phyloP scores from a whole-genome alignment of 2,797 vertebrate genomes.

The Babyrousa celebensis region DNA sequence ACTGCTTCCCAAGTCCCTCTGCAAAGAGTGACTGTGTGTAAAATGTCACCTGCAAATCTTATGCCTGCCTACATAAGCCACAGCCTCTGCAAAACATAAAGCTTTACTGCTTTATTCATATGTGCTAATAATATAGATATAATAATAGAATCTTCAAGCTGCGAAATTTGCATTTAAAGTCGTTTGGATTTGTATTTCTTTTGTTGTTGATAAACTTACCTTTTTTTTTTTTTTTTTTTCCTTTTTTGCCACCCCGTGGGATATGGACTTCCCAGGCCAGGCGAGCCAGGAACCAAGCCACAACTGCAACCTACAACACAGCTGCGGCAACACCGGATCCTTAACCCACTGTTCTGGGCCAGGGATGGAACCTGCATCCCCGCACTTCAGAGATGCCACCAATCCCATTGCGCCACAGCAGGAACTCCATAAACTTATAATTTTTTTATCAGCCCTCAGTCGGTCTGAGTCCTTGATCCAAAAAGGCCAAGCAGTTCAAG shows the following conservation, averaged over 20 bases:
- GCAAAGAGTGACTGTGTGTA: neutral
- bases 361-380: no score
- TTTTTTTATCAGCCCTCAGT: neutral
- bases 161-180: no score
- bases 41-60: neutral
- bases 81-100: neutral
- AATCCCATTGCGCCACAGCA: no score
- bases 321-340: no score
- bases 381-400: no score
- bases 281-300: no score
- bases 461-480: neutral
- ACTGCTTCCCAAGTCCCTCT: neutral
- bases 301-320: no score
- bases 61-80: neutral
- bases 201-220: neutral
- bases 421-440: neutral
- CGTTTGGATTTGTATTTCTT: slow-evolving; percentile 46
- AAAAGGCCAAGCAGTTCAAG: neutral
- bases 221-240: neutral
- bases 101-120: slow-evolving; percentile 29
- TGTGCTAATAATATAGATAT: neutral
- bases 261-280: no score
- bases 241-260: no score
- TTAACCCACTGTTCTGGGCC: no score
- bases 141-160: neutral